Conservation (phyloP, 2,888 invertebrate genomes). For the Petrophora chlorosata region DNA sequence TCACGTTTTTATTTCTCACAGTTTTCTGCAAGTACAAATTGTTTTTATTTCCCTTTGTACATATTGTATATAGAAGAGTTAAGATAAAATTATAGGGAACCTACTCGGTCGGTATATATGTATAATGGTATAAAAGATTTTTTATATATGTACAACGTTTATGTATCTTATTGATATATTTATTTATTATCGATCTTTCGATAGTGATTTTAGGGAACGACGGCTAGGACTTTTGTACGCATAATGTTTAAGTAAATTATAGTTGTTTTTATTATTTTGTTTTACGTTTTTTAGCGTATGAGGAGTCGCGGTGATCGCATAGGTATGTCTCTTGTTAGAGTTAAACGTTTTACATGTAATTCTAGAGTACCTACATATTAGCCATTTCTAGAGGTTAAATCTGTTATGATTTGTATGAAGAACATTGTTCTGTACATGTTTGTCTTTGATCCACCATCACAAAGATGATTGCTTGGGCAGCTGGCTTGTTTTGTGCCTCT, state of each 20-base stretch:
- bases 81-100: slow-evolving; percentile 62
- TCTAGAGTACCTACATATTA: slow-evolving; percentile 57
- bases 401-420: slow-evolving; percentile 52
- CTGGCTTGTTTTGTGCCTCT: slow-evolving; percentile 33
- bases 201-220: slow-evolving; percentile 65
- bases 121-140: slow-evolving; percentile 68
- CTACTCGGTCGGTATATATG: slow-evolving; percentile 64
- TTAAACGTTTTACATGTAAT: slow-evolving; percentile 61
- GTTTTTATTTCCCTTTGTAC: slow-evolving; percentile 83
- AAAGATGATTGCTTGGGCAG: slow-evolving; percentile 45
- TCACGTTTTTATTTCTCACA: slow-evolving; percentile 68
- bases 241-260: slow-evolving; percentile 82
- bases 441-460: slow-evolving; percentile 55
- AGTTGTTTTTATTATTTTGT: slow-evolving; percentile 78
- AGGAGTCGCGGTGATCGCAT: slow-evolving; percentile 53
- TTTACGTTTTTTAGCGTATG: slow-evolving; percentile 64
- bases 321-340: slow-evolving; percentile 65
- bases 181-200: slow-evolving; percentile 73
- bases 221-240: slow-evolving; percentile 78
- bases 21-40: slow-evolving; percentile 84
- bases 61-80: slow-evolving; percentile 81
- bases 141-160: slow-evolving; percentile 78
- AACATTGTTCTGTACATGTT: slow-evolving; percentile 34
- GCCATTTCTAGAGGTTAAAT: slow-evolving; percentile 68
- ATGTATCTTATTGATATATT: slow-evolving; percentile 77